These are phyloP conservation scores for Drosophila lacteicornis DNA, from an alignment of 1,140 invertebrate species.

Conservation along the genomic window DNA sequence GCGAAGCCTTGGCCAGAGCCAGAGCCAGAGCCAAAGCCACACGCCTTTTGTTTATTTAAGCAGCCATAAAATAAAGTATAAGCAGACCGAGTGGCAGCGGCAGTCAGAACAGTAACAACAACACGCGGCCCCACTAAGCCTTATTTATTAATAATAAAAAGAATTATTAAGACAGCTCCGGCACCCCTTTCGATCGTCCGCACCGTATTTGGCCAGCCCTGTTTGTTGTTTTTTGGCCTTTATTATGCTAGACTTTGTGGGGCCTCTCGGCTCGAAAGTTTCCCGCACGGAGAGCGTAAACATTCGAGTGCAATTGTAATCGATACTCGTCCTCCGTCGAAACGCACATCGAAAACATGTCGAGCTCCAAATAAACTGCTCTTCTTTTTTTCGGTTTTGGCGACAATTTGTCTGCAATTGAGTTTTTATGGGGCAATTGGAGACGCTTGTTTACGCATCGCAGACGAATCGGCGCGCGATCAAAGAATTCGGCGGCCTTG, in stretches of 20 bases:
- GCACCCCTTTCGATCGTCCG: conserved; percentile 13
- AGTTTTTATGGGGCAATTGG: conserved; percentile 34
- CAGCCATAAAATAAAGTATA: conserved; percentile 70
- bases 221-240: conserved; percentile 64
- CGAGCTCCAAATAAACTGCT: conserved; percentile 8
- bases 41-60: conserved; percentile 80
- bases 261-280: conserved; percentile 34
- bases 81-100: conserved; percentile 71
- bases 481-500: conserved; percentile 35
- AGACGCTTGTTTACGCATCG: conserved; percentile 51
- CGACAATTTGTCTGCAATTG: conserved; percentile 73
- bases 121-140: conserved; percentile 54
- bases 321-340: conserved; percentile 33
- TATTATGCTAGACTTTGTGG: conserved; percentile 65
- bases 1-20: conserved; percentile 46
- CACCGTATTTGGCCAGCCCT: conserved; percentile 49
- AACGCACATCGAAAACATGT: conserved; percentile 14
- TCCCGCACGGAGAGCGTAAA: conserved; percentile 37
- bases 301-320: conserved; percentile 72
- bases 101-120: conserved; percentile 51
- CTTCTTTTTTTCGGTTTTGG: conserved; percentile 41
- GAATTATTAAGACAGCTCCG: conserved; percentile 61
- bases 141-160: conserved; percentile 81
- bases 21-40: conserved; percentile 75
- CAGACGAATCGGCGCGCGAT: conserved; percentile 33